Evolutionary conservation across 1,140 invertebrate genomes (phyloP), one percentile per base, ranked within the genome.

Genomic region (Ips typographus): DNA sequence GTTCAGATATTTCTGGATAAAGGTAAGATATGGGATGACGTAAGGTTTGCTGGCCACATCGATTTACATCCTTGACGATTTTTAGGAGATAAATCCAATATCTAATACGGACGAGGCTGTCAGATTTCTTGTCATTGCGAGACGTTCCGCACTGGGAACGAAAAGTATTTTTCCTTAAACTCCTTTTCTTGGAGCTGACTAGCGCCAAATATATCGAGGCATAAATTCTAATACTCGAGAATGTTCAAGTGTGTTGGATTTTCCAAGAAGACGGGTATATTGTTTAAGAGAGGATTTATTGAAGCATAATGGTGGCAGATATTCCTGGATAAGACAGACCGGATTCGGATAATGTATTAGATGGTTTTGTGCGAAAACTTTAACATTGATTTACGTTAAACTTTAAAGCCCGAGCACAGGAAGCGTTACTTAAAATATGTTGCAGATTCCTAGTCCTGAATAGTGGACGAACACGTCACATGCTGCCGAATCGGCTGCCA

Each of bases 231-330:
- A 56, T 56, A 56, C 22, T 40, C 53, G n/a, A 56, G 22, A 56
- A 56, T 56, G 61, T 64, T 64, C 61, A 64, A 64, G 61, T 64
- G 61, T 64, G 61, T 53, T 53, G 61, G 47, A 39, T 53, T 41
- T 51, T 52, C 39, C 5, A 53, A 53, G n/a, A 37, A 64, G 61
- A 53, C 47, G 40, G 61, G 61, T 41, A 53, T 64, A 64, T 64
- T 64, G 61, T 64, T 64, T 64, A 64, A 64, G 61, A 64, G 38
- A 53, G 61, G 61, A 64, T 64, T 64, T 64, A 64, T 64, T 7
- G 47, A 64, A 42, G 51, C 61, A 64, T 64, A 64, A 64, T 53
- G 61, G 61, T 64, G 61, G 61, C 51, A 53, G 61, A 64, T 64
- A 53, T 64, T 40, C 51, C 61, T 64, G 61, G 47, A 40, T 52